Conservation (phyloP, 30 jellyfish, hydroid and myxozoan genomes). For the Turritopsis rubra region DNA sequence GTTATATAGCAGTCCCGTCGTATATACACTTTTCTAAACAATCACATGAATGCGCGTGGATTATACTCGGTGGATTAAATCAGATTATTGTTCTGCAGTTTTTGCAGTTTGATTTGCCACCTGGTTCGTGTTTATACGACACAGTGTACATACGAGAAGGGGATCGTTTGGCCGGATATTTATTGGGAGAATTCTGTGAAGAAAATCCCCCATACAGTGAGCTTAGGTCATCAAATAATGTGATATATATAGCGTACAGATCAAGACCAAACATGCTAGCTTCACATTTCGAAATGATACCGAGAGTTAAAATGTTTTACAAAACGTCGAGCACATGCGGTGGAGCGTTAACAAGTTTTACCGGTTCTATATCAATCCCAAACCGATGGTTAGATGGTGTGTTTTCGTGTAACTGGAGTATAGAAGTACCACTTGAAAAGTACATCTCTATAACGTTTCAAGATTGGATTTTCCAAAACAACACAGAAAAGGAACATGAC, state of each 20-base stretch:
- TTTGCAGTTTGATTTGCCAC: constrained; percentile 56
- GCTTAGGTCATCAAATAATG: constrained; percentile 33
- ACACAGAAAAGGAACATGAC: background rate
- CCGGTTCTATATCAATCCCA: constrained; percentile 61
- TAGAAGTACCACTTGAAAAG: constrained; percentile 51
- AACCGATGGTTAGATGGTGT: background rate
- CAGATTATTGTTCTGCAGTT: constrained; percentile 27
- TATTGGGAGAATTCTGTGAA: constrained; percentile 75
- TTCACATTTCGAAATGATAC: background rate
- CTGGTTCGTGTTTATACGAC: constrained; percentile 72
- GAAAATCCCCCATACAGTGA: constrained; percentile 76
- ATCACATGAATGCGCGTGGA: constrained; percentile 62
- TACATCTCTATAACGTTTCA: constrained; percentile 35
- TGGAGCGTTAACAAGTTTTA: constrained; percentile 43
- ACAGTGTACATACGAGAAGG: constrained; percentile 59
- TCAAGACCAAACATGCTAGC: constrained; percentile 50
- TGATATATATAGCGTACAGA: constrained; percentile 37
- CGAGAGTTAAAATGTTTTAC: constrained; percentile 47
- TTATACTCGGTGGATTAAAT: constrained; percentile 29
- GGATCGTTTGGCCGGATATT: constrained; percentile 14
- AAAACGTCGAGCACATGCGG: constrained; percentile 44
- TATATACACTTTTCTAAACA: constrained; percentile 46
- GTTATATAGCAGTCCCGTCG: constrained; percentile 53
- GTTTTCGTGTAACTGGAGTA: constrained; percentile 59
- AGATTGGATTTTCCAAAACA: background rate